These are phyloP conservation scores for Callionymus lyra DNA, from an alignment of 2,113 vertebrate species.

Conservation along the genomic window DNA sequence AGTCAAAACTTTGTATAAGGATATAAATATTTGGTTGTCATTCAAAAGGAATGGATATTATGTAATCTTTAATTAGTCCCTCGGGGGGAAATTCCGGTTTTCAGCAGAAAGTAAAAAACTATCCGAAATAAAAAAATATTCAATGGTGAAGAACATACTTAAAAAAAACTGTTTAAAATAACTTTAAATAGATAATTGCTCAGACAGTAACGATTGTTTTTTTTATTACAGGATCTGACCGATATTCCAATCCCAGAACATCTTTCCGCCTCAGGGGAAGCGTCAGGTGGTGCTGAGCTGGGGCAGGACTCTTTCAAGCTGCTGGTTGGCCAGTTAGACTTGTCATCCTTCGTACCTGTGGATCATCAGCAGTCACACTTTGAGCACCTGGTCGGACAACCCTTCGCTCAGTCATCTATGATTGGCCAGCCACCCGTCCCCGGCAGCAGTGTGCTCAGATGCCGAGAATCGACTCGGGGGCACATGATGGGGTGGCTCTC, in stretches of 20 bases:
- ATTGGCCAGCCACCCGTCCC: conserved; percentile 19
- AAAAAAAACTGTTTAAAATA: too few relatives aligned
- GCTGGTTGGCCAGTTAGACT: conserved; percentile 39
- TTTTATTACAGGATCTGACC: conserved; percentile 12
- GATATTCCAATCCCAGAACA: conserved; percentile 4
- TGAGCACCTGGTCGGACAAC: conserved; percentile 36
- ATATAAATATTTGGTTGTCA: too few relatives aligned
- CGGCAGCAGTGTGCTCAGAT: background rate
- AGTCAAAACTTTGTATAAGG: too few relatives aligned
- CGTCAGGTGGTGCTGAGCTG: conserved; percentile 1
- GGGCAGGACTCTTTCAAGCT: conserved; percentile 39
- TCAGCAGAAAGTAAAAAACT: too few relatives aligned
- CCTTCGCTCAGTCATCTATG: conserved; percentile 45
- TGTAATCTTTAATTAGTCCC: too few relatives aligned
- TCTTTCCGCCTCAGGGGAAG: conserved; percentile 1
- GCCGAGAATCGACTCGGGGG: conserved; percentile 41
- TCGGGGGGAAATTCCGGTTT: too few relatives aligned
- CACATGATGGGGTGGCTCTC: conserved; percentile 32
- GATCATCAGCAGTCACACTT: conserved; percentile 19
- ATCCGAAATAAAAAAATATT: too few relatives aligned
- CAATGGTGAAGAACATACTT: too few relatives aligned
- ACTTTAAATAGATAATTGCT: too few relatives aligned
- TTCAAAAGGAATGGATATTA: too few relatives aligned
- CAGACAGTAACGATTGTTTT: too few relatives aligned
- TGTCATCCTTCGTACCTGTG: conserved; percentile 28